Evolutionary conservation across 1,140 invertebrate species (phyloP).

Genomic region (Eumeta japonica): DNA sequence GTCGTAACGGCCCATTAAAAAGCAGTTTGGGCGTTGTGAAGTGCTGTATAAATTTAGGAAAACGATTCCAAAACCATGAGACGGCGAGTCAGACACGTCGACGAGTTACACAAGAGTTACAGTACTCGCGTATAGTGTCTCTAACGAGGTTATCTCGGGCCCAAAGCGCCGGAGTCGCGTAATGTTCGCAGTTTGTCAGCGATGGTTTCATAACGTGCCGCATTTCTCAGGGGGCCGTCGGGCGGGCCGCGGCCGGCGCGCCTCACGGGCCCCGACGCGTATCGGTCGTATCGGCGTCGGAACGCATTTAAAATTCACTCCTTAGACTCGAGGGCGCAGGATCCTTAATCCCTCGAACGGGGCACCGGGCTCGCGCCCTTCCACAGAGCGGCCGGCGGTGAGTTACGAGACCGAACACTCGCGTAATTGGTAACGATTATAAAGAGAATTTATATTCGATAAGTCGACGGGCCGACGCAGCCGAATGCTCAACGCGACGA

Average conservation of each 20-base stretch:
- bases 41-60: neutral
- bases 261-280: conserved; percentile 16
- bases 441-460: conserved; percentile 45
- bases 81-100: neutral
- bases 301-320: conserved; percentile 28
- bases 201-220: conserved; percentile 31
- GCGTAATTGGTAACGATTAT: conserved; percentile 50
- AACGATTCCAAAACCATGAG: neutral
- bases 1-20: neutral
- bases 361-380: conserved; percentile 21
- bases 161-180: too few species aligned
- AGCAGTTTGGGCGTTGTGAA: neutral
- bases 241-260: conserved; percentile 18
- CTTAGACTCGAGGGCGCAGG: conserved; percentile 29
- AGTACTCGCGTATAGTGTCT: neutral
- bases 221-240: conserved; percentile 21
- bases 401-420: conserved; percentile 32
- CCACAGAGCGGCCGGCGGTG: conserved; percentile 21
- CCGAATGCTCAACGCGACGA: conserved; percentile 32
- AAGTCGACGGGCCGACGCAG: conserved; percentile 34
- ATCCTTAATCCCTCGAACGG: conserved; percentile 33
- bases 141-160: too few species aligned
- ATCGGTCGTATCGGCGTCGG: conserved; percentile 24
- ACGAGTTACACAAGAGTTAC: neutral
- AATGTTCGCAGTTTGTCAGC: conserved; percentile 22